A percentile compares a stretch with the other conserved stretches of the same genome.
Conservation (phyloP, 2,888 invertebrate genomes). For the Caradrina kadenii region DNA sequence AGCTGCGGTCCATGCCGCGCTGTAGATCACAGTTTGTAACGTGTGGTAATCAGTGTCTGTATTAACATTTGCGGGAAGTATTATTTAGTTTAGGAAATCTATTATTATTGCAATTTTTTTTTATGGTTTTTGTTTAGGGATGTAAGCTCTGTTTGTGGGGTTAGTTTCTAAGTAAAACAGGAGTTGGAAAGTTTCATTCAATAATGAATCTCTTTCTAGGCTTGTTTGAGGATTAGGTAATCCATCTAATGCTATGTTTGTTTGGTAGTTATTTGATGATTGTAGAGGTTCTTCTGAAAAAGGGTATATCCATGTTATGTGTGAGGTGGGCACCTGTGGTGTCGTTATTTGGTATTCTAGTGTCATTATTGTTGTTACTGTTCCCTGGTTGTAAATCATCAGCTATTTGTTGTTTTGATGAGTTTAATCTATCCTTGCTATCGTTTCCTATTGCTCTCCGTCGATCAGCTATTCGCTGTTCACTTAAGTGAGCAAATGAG, state of each 20-base stretch:
- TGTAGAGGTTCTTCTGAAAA: too few relatives aligned
- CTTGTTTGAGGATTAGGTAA: too few relatives aligned
- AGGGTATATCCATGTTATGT: not conserved
- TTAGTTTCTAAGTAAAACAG: too few relatives aligned
- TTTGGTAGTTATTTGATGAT: too few relatives aligned
- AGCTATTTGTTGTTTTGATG: constrained; percentile 3
- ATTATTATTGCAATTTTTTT: constrained; percentile 5
- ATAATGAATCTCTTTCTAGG: not conserved
- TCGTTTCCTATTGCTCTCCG: constrained; percentile 22
- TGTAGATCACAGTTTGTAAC: too few relatives aligned
- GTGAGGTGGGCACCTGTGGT: not conserved
- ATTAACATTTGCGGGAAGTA: not conserved
- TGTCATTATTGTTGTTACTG: not conserved
- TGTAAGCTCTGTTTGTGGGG: not conserved
- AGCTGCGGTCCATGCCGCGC: constrained; percentile 3
- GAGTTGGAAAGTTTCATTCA: not conserved
- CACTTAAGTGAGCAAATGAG: constrained; percentile 17
- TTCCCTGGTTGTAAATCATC: not conserved
- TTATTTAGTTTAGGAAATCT: not conserved
- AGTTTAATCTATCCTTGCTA: constrained; percentile 8
- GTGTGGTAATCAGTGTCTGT: too few relatives aligned
- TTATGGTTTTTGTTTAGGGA: constrained; percentile 6
- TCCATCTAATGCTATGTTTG: too few relatives aligned
- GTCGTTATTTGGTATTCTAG: not conserved
- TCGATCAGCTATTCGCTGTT: constrained; percentile 24